These are phyloP conservation scores for Lithobates pipiens DNA, from an alignment of 2,797 vertebrate genomes.

Conservation along the genomic window DNA sequence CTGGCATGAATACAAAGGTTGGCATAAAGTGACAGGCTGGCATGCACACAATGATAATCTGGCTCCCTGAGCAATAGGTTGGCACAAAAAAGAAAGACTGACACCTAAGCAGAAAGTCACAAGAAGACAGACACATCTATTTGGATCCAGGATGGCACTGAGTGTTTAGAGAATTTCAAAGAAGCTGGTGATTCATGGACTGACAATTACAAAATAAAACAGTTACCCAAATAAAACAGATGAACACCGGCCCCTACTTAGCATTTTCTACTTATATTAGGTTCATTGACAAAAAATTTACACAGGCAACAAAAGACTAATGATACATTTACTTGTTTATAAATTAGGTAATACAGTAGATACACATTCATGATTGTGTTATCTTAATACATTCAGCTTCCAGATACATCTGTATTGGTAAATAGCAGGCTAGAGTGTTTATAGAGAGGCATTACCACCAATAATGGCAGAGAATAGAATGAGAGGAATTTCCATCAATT, in stretches of 20 bases:
- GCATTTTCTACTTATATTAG: neutral
- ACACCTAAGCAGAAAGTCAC: constrained; percentile 19
- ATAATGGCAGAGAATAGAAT: too few species aligned
- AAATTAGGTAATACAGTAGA: too few species aligned
- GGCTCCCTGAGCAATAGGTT: constrained; percentile 24
- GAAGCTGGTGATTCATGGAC: neutral
- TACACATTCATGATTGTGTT: too few species aligned
- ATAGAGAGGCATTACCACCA: too few species aligned
- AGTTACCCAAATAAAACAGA: too few species aligned
- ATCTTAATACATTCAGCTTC: too few species aligned
- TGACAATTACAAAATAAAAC: neutral
- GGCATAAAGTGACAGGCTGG: constrained; percentile 11
- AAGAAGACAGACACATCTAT: neutral
- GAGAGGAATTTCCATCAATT: too few species aligned
- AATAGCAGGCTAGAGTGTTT: too few species aligned
- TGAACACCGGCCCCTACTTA: neutral
- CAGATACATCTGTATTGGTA: too few species aligned
- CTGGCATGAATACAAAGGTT: neutral
- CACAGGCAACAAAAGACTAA: too few species aligned
- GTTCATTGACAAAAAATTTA: too few species aligned
- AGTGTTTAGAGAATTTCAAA: constrained; percentile 4
- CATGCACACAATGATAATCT: constrained; percentile 28
- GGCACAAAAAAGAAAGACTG: constrained; percentile 14
- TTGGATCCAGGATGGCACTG: neutral
- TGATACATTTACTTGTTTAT: too few species aligned